phyloP scores from a whole-genome alignment of 2,797 vertebrate species.

The Sebastes steindachneri region DNA sequence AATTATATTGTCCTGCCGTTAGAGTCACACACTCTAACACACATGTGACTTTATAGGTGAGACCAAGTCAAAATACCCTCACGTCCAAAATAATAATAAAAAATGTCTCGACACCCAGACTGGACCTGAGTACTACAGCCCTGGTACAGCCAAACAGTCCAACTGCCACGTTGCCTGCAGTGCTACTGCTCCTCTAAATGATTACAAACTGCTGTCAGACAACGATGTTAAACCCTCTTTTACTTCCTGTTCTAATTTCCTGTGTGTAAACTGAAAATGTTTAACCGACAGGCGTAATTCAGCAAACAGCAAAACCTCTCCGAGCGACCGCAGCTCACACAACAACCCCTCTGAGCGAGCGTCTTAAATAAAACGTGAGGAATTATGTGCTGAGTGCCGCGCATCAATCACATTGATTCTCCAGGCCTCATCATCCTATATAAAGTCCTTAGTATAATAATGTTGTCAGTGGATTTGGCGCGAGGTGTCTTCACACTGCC shows the following conservation, averaged over 20 bases:
- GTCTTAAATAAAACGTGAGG: conserved; percentile 57
- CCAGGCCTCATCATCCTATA: conserved; percentile 63
- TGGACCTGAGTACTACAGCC: not conserved
- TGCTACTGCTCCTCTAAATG: conserved; percentile 26
- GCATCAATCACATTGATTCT: conserved; percentile 71
- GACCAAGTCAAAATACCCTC: not conserved
- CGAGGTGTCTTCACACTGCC: conserved; percentile 71
- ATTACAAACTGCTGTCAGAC: conserved; percentile 34
- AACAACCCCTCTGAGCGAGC: conserved; percentile 26
- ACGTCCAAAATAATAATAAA: not conserved
- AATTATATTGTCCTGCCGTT: not conserved
- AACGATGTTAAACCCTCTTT: conserved; percentile 29
- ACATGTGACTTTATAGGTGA: not conserved
- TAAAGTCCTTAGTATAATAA: conserved; percentile 78
- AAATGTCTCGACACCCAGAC: not conserved
- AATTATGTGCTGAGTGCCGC: conserved; percentile 42
- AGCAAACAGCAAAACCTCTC: not conserved
- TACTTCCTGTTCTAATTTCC: conserved; percentile 38
- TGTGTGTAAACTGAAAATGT: conserved; percentile 7
- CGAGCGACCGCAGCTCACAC: conserved; percentile 33
- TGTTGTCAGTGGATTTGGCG: conserved; percentile 72
- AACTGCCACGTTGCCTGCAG: not conserved
- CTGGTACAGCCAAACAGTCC: not conserved
- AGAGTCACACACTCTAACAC: no score
- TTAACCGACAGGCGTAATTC: conserved; percentile 12